These are phyloP conservation scores for Riparia riparia DNA, from an alignment of 2,113 vertebrate genomes.

Conservation along the genomic window DNA sequence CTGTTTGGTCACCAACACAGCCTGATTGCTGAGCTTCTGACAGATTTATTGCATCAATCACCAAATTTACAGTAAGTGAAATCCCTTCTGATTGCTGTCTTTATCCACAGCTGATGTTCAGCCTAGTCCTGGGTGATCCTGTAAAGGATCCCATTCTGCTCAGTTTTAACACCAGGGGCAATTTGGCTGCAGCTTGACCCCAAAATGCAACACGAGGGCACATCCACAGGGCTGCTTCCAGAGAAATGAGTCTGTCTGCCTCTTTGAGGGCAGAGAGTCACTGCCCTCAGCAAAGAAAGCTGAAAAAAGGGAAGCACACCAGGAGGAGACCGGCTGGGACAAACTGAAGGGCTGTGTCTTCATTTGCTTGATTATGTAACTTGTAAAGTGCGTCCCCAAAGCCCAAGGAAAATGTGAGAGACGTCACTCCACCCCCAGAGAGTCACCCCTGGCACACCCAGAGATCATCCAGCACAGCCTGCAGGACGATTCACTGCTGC, in stretches of 20 bases:
- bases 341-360: constrained; percentile 62
- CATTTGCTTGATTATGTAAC: neutral
- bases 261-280: constrained; percentile 61
- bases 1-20: neutral
- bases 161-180: neutral
- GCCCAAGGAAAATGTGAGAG: neutral
- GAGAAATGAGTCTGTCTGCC: neutral
- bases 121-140: neutral
- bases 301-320: constrained; percentile 74
- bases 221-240: neutral
- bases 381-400: neutral
- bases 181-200: neutral
- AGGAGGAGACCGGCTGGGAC: constrained; percentile 38
- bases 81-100: neutral
- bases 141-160: neutral
- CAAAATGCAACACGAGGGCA: neutral
- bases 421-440: neutral
- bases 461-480: neutral
- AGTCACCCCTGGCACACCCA: neutral
- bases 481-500: neutral
- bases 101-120: neutral
- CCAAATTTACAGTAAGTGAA: neutral
- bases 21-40: neutral
- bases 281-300: constrained; percentile 65
- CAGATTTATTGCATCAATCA: neutral